These are phyloP conservation scores for Ataeniobius toweri DNA, from an alignment of 2,797 vertebrate species.

Conservation along the genomic window DNA sequence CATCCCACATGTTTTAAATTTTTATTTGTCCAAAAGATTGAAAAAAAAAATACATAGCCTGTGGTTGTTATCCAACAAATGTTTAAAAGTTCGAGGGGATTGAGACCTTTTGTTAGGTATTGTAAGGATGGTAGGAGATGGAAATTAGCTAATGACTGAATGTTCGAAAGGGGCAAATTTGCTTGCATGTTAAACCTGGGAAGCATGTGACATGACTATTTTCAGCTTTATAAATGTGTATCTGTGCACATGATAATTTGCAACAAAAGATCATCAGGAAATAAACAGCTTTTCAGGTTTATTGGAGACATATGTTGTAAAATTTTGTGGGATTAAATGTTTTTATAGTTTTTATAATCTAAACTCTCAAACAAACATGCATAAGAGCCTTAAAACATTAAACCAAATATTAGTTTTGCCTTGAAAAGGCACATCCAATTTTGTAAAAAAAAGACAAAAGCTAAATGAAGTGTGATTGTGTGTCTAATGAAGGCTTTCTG, in stretches of 20 bases:
- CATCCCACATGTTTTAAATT: too few relatives aligned
- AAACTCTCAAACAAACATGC: not conserved
- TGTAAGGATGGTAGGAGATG: too few relatives aligned
- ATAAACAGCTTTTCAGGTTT: too few relatives aligned
- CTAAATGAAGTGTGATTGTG: constrained; percentile 13
- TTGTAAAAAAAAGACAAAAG: not conserved
- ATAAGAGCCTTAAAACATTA: constrained; percentile 5
- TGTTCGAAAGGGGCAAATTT: not conserved
- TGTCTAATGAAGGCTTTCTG: constrained; percentile 12
- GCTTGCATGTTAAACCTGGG: not conserved
- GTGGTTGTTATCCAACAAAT: too few relatives aligned
- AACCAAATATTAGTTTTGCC: not conserved
- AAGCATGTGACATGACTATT: not conserved
- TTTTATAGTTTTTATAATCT: too few relatives aligned
- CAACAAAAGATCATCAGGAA: too few relatives aligned
- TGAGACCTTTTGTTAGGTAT: too few relatives aligned
- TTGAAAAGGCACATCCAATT: not conserved
- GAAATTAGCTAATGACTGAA: too few relatives aligned
- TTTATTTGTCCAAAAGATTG: too few relatives aligned
- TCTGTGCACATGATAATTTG: not conserved
- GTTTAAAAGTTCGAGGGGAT: too few relatives aligned
- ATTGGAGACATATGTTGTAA: not conserved
- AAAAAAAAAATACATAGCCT: too few relatives aligned
- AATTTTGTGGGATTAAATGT: not conserved
- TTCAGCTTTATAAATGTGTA: not conserved